Base-by-base conservation (phyloP, 2,113 vertebrate genomes). In the Campylomormyrus tamandua region DNA sequence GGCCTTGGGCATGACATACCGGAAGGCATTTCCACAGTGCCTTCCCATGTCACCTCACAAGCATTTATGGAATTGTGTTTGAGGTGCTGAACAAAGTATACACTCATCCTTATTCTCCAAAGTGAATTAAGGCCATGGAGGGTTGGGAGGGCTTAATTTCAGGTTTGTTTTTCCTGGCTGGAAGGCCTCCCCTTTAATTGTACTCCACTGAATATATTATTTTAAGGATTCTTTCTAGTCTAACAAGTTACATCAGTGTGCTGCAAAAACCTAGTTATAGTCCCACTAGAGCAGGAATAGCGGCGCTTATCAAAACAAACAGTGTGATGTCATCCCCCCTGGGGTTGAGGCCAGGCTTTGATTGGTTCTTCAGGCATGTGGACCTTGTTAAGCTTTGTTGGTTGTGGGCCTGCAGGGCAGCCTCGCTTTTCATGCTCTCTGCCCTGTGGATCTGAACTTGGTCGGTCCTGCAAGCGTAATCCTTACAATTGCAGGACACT, bases 31-130 rank as follows among this genome's bases (percentile, higher is more conserved):
- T 80, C 1, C n/a, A 56, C 52, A 49, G 17, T 9, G 53, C 88
- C 31, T 21, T 21, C 50, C 48, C 9, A 35, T 53, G 88, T 56
- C 88, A 83, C 50, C 62, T 56, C 49, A 89, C 80, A 83, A 83
- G 48, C n/a, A 80, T n/a, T 84, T 84, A 9, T 31, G 24, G 52
- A 62, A 84, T 89, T 62, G 83, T 48, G 31, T 89, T 56, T 45
- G 50, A 35, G 74, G 70, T 56, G 74, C 88, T 52, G 46, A 56
- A 39, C 48, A 83, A 56, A 42, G 70, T 24, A 17, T 13, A 42
- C 27, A 17, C 83, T 89, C 80, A 62, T 85, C 89, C 39, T 89
- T 62, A 85, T 85, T 58, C 80, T 84, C 53, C 89, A 84, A 84
- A 85, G 39, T 83, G 42, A 58, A 84, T 62, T 89, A 58, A 84